Evolutionary conservation across 2,888 invertebrate species (phyloP).

Genomic region (Hololepta plana): DNA sequence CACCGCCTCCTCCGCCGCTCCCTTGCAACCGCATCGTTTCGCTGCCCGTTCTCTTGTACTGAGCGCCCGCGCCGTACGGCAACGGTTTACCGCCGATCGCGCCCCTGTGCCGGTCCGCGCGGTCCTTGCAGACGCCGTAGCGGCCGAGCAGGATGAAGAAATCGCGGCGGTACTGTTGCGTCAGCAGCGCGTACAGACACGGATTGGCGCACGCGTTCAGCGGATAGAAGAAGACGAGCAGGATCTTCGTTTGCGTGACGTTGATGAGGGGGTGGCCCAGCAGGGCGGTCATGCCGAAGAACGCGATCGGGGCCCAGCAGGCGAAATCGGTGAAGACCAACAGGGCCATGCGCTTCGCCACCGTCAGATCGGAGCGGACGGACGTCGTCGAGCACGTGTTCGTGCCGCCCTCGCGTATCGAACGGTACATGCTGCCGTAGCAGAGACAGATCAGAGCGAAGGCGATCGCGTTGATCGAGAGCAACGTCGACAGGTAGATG

Average conservation of each 20-base stretch:
- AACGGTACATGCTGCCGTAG: slow-evolving; percentile 42
- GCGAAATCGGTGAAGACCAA: slow-evolving; percentile 47
- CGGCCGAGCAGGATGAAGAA: slow-evolving; percentile 33
- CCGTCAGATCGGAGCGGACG: slow-evolving; percentile 28
- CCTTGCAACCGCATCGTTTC: too few relatives aligned
- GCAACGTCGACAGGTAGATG: slow-evolving; percentile 34
- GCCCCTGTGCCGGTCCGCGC: slow-evolving; percentile 28
- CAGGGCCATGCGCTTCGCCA: slow-evolving; percentile 47
- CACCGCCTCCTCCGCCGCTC: too few relatives aligned
- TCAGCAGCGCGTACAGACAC: slow-evolving; percentile 46
- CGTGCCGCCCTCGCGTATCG: slow-evolving; percentile 30
- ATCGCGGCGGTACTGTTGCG: slow-evolving; percentile 44
- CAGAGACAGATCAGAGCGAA: slow-evolving; percentile 43
- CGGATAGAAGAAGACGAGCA: slow-evolving; percentile 49
- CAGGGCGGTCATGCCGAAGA: slow-evolving; percentile 45
- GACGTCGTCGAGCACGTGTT: slow-evolving; percentile 34
- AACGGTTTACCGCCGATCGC: slow-evolving; percentile 26
- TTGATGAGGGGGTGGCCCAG: slow-evolving; percentile 41
- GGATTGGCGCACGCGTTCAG: slow-evolving; percentile 53
- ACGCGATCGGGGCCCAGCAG: slow-evolving; percentile 45
- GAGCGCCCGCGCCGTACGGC: slow-evolving; percentile 22
- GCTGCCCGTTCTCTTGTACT: slow-evolving; percentile 17
- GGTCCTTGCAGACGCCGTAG: slow-evolving; percentile 27
- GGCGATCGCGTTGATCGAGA: slow-evolving; percentile 40
- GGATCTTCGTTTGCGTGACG: slow-evolving; percentile 33